Conservation (phyloP, 2,113 vertebrate species). For the Neotoma lepida region DNA sequence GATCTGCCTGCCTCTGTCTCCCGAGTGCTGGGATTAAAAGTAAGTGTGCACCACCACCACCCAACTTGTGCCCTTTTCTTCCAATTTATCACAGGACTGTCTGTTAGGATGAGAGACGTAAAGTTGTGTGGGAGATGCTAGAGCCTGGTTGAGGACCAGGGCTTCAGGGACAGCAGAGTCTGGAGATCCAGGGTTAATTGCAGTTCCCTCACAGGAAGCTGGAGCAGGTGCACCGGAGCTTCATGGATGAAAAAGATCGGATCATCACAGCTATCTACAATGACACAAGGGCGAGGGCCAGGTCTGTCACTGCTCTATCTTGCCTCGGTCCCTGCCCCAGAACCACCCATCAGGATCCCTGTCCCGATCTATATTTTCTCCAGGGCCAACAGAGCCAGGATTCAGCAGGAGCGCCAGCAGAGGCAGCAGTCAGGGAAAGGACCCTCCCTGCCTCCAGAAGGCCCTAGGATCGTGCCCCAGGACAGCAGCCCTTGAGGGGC, state of each 20-base stretch:
- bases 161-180: neutral
- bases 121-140: neutral
- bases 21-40: neutral
- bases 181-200: neutral
- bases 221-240: constrained; percentile 88
- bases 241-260: constrained; percentile 91
- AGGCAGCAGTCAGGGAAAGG: neutral
- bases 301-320: constrained; percentile 79
- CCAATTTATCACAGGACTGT: neutral
- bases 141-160: neutral
- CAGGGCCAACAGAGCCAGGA: constrained; percentile 73
- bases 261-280: constrained; percentile 90
- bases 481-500: constrained; percentile 14
- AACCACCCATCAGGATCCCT: neutral
- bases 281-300: constrained; percentile 89
- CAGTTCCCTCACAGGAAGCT: constrained; percentile 85
- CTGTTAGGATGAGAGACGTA: neutral
- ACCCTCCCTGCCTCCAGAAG: neutral
- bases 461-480: neutral
- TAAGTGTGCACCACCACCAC: neutral
- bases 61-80: neutral
- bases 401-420: constrained; percentile 53
- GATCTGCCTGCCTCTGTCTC: neutral
- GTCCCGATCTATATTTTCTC: neutral
- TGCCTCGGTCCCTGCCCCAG: neutral